Percentiles rank a stretch among this genome's conserved stretches.
phyloP scores from a whole-genome alignment of 2,797 vertebrate genomes.

The Thaleichthys pacificus region DNA sequence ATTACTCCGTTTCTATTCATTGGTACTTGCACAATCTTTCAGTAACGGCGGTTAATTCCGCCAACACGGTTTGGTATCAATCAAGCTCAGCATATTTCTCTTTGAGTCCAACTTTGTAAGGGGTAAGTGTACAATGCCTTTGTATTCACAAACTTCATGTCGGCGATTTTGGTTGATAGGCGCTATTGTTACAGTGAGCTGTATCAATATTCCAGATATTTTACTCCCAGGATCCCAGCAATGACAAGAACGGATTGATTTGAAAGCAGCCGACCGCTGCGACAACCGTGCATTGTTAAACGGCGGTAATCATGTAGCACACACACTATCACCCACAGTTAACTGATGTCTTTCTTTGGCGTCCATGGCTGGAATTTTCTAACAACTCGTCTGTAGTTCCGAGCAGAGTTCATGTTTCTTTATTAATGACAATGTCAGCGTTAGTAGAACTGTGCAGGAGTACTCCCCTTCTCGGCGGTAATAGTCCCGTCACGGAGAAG shows the following conservation, averaged over 20 bases:
- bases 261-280: not conserved
- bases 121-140: slow-evolving; percentile 10
- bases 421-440: too few species aligned
- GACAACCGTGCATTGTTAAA: not conserved
- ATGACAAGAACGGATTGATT: not conserved
- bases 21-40: not conserved
- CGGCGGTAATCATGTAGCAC: too few species aligned
- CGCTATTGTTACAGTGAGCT: not conserved
- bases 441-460: too few species aligned
- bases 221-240: too few species aligned
- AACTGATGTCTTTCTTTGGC: too few species aligned
- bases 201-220: not conserved
- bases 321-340: too few species aligned
- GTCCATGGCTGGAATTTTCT: too few species aligned
- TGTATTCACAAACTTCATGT: not conserved
- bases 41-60: not conserved
- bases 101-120: slow-evolving; percentile 26
- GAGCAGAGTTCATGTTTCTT: too few species aligned
- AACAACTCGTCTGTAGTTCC: too few species aligned
- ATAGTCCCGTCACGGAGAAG: too few species aligned
- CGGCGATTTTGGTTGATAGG: not conserved
- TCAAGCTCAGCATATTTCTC: slow-evolving; percentile 9
- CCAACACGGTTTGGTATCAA: slow-evolving; percentile 35
- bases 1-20: not conserved
- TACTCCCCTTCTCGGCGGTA: too few species aligned